A percentile compares a stretch with the other conserved stretches of the same genome.
Evolutionary conservation across 2,888 invertebrate species (phyloP).

Genomic region (Melanchra persicariae): DNA sequence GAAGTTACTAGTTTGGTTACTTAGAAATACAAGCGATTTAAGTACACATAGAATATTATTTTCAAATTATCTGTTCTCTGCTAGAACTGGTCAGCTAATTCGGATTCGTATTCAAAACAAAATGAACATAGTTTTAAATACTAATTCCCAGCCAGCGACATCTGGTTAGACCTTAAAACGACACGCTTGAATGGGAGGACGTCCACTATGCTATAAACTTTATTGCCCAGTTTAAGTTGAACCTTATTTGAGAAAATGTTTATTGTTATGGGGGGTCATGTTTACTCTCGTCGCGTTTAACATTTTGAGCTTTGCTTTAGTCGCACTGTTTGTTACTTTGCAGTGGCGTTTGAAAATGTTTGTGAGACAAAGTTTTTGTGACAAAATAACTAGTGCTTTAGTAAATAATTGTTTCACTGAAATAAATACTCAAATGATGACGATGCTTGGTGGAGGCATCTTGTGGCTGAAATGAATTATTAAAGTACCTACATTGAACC

Average conservation of each 20-base stretch:
- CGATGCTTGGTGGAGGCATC: too few relatives aligned
- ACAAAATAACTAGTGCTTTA: background rate
- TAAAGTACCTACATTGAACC: too few relatives aligned
- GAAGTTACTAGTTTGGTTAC: too few relatives aligned
- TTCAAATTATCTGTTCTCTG: background rate
- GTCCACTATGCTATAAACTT: conserved; percentile 9
- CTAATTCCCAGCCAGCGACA: conserved; percentile 3
- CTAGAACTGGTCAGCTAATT: background rate
- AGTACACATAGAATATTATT: too few relatives aligned
- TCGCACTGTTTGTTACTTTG: conserved; percentile 27
- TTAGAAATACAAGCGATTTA: too few relatives aligned
- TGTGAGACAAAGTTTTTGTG: background rate
- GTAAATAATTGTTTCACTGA: background rate
- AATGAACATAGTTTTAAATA: background rate
- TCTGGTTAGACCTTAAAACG: conserved; percentile 3
- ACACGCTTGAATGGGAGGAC: background rate
- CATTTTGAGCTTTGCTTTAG: conserved; percentile 20
- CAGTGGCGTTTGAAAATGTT: conserved; percentile 12
- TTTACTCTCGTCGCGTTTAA: background rate
- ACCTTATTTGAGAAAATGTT: background rate
- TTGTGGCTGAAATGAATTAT: too few relatives aligned
- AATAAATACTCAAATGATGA: too few relatives aligned
- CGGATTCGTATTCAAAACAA: background rate
- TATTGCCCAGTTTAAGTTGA: background rate
- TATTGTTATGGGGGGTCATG: background rate